Conservation (phyloP, 2,888 invertebrate genomes). For the Thysanoteuthis rhombus region DNA sequence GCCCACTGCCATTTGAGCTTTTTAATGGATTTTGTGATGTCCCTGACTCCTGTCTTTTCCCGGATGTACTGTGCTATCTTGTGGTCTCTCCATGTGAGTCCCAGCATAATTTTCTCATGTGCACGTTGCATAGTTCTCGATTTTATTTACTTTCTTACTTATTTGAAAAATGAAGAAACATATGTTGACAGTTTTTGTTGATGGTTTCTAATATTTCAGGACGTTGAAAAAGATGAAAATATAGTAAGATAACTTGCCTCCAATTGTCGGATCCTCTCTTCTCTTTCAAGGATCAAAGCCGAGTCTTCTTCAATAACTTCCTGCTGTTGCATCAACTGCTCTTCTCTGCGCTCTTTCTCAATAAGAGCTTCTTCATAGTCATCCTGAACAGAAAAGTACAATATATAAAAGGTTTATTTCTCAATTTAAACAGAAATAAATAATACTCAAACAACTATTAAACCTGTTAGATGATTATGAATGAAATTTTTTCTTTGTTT, state of each 20-base stretch:
- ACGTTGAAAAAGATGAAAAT: too few relatives aligned
- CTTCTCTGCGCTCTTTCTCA: constrained; percentile 54
- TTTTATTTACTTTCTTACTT: too few relatives aligned
- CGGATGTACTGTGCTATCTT: too few relatives aligned
- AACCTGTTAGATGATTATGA: not conserved
- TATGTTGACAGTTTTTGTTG: too few relatives aligned
- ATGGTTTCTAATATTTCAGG: too few relatives aligned
- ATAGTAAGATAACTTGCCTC: constrained; percentile 70
- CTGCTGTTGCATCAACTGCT: constrained; percentile 63
- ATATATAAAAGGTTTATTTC: not conserved
- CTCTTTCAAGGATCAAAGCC: constrained; percentile 82
- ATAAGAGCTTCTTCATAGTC: constrained; percentile 63
- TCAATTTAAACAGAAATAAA: not conserved
- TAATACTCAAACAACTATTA: not conserved
- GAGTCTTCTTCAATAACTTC: constrained; percentile 63
- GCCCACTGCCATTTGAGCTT: too few relatives aligned
- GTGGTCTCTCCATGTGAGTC: too few relatives aligned
- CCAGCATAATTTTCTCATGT: too few relatives aligned
- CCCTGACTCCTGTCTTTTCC: too few relatives aligned
- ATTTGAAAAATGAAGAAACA: too few relatives aligned
- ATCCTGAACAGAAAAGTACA: constrained; percentile 41
- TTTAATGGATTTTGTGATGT: too few relatives aligned
- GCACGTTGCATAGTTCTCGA: too few relatives aligned
- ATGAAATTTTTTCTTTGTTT: not conserved
- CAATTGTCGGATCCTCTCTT: constrained; percentile 81